These are phyloP conservation scores for Leptinotarsa rubiginosa DNA, from an alignment of 2,888 invertebrate species.

Conservation along the genomic window DNA sequence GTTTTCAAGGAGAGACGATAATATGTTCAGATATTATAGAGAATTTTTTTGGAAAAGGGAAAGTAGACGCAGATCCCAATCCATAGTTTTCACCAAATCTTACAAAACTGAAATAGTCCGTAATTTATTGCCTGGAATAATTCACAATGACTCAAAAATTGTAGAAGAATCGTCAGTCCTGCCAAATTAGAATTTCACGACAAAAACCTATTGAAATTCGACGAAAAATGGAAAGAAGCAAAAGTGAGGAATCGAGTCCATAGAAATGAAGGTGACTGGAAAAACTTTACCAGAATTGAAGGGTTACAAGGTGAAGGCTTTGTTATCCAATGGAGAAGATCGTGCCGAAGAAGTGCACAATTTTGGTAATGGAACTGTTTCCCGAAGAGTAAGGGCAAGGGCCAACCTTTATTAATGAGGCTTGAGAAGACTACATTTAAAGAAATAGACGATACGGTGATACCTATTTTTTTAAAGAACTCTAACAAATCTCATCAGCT, in stretches of 20 bases:
- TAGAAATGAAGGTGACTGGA: constrained; percentile 55
- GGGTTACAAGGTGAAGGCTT: constrained; percentile 64
- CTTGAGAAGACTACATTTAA: constrained; percentile 28
- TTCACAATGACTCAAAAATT: constrained; percentile 37
- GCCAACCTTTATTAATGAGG: constrained; percentile 57
- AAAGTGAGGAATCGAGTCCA: constrained; percentile 48
- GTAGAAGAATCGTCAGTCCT: neutral
- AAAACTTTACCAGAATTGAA: constrained; percentile 56
- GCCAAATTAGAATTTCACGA: constrained; percentile 41
- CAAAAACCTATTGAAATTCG: constrained; percentile 48
- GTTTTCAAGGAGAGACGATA: constrained; percentile 49
- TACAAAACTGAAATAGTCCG: constrained; percentile 37
- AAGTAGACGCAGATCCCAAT: constrained; percentile 54
- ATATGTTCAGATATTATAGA: constrained; percentile 55
- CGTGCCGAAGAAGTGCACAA: constrained; percentile 67
- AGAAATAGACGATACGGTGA: constrained; percentile 67
- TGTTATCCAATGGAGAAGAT: constrained; percentile 66
- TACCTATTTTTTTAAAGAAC: constrained; percentile 63
- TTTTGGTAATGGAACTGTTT: constrained; percentile 65
- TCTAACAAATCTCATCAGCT: constrained; percentile 35
- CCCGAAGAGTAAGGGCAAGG: constrained; percentile 61
- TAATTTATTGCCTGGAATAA: constrained; percentile 45
- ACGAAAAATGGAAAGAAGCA: constrained; percentile 50
- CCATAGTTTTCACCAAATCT: constrained; percentile 35
- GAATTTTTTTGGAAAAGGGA: constrained; percentile 56